Conservation (phyloP, 2,113 vertebrate species). For the Elaphurus davidianus region DNA sequence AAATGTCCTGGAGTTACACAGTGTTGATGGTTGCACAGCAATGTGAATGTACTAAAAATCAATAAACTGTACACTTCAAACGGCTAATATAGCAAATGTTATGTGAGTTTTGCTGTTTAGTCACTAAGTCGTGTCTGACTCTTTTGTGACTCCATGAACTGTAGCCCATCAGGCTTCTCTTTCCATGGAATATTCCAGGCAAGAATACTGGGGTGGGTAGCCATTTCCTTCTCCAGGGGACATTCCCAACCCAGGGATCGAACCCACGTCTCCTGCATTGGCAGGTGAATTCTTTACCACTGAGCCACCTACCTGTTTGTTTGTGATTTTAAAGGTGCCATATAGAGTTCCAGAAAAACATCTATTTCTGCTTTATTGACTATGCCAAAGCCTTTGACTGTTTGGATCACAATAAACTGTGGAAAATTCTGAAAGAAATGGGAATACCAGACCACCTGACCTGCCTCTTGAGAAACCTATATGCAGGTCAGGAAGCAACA, state of each 20-base stretch:
- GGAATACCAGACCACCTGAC: not conserved
- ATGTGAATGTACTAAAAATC: not conserved
- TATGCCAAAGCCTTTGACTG: not conserved
- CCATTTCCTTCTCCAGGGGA: not conserved
- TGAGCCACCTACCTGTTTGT: not conserved
- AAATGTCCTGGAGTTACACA: not conserved
- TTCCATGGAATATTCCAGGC: not conserved
- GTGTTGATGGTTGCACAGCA: not conserved
- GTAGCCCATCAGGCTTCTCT: not conserved
- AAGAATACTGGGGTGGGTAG: not conserved
- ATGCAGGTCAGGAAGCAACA: not conserved
- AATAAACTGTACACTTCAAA: not conserved
- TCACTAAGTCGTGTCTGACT: not conserved
- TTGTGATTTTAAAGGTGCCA: not conserved
- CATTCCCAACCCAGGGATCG: not conserved
- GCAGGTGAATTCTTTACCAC: not conserved
- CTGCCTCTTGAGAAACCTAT: not conserved
- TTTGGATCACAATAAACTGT: not conserved
- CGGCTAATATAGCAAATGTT: not conserved
- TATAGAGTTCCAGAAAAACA: not conserved
- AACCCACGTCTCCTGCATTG: not conserved
- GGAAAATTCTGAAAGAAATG: not conserved
- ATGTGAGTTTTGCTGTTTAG: not conserved
- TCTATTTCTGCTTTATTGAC: not conserved
- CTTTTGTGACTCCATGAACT: not conserved